Percentiles rank a stretch among this genome's conserved stretches.
Evolutionary conservation across 2,888 invertebrate species (phyloP).

Genomic region (Plebejus anna): DNA sequence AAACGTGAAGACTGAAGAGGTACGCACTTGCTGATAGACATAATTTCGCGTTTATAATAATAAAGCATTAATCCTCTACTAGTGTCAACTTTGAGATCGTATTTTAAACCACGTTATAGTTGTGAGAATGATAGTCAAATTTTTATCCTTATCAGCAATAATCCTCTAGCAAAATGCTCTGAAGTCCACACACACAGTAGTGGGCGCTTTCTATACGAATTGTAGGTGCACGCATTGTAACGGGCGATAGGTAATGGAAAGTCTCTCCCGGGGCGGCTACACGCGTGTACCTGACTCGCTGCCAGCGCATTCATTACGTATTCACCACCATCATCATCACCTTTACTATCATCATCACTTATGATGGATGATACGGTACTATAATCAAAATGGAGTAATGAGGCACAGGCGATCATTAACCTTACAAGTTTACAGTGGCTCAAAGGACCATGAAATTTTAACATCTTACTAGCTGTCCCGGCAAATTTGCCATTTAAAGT

Average conservation of each 20-base stretch:
- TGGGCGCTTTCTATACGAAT: conserved; percentile 72
- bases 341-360: background rate
- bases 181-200: conserved; percentile 45
- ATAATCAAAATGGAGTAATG: too few species aligned
- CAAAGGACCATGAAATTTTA: background rate
- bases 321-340: conserved; percentile 7
- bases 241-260: conserved; percentile 65
- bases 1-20: too few species aligned
- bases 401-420: background rate
- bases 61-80: too few species aligned
- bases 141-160: too few species aligned
- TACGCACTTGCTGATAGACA: too few species aligned
- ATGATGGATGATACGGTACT: background rate
- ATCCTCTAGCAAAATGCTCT: background rate
- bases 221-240: conserved; percentile 75
- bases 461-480: too few species aligned
- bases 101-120: too few species aligned
- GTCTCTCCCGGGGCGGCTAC: conserved; percentile 49
- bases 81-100: too few species aligned
- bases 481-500: too few species aligned
- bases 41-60: too few species aligned
- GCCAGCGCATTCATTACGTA: conserved; percentile 6
- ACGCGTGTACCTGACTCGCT: conserved; percentile 12
- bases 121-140: too few species aligned
- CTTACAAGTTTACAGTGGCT: background rate